Percentiles rank a stretch among this genome's conserved stretches.
phyloP scores from a whole-genome alignment of 2,797 vertebrate genomes.

The Lagodon rhomboides region DNA sequence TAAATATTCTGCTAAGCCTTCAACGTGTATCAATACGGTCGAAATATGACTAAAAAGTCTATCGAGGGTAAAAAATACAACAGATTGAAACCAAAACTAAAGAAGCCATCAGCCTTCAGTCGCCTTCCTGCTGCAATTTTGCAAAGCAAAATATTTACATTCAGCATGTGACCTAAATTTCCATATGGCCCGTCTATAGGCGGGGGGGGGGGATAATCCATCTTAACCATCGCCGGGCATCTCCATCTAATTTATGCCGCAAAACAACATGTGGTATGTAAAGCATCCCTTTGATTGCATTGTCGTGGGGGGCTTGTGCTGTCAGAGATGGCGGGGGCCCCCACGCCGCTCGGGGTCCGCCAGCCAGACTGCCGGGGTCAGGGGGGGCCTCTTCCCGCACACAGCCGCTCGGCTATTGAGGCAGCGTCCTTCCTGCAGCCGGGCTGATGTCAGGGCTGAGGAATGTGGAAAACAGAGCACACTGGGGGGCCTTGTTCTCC shows the following conservation, averaged over 20 bases:
- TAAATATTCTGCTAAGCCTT: too few relatives aligned
- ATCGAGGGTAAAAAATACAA: not conserved
- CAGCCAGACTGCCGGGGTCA: slow-evolving; percentile 75
- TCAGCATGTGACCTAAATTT: slow-evolving; percentile 79
- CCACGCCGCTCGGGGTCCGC: slow-evolving; percentile 30
- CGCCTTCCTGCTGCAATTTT: slow-evolving; percentile 33
- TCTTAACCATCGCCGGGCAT: slow-evolving; percentile 67
- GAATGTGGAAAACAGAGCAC: slow-evolving; percentile 83
- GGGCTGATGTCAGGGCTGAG: slow-evolving; percentile 78
- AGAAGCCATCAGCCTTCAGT: slow-evolving; percentile 11
- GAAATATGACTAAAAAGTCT: not conserved
- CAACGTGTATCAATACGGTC: not conserved
- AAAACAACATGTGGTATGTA: slow-evolving; percentile 83
- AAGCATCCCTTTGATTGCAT: slow-evolving; percentile 81
- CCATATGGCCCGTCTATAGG: slow-evolving; percentile 58
- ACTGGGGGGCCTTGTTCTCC: slow-evolving; percentile 82
- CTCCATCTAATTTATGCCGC: slow-evolving; percentile 72
- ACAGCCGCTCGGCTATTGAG: slow-evolving; percentile 53
- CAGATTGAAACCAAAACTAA: slow-evolving; percentile 8
- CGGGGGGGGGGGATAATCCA: slow-evolving; percentile 71
- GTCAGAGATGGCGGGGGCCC: slow-evolving; percentile 51
- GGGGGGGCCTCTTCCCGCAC: slow-evolving; percentile 71
- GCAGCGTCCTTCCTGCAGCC: slow-evolving; percentile 70
- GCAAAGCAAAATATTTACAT: slow-evolving; percentile 76
- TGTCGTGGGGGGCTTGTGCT: slow-evolving; percentile 64